These are phyloP conservation scores for Caloenas nicobarica DNA, from an alignment of 2,113 vertebrate species.

Conservation along the genomic window DNA sequence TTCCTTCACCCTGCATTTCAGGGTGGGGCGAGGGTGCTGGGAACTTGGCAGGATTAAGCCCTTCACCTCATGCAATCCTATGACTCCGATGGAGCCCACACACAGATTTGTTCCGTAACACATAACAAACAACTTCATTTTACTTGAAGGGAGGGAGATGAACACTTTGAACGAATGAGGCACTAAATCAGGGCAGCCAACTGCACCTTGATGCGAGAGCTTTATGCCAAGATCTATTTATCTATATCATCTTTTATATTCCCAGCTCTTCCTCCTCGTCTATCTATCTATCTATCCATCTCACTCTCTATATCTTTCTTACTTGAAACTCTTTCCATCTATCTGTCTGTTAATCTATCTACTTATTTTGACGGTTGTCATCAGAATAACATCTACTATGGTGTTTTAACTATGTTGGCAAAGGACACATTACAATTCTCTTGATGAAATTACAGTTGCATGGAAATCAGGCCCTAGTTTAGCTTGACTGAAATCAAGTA, in stretches of 20 bases:
- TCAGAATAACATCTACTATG: background rate
- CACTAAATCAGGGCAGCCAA: slow-evolving; percentile 40
- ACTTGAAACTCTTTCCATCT: slow-evolving; percentile 38
- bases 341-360: slow-evolving; percentile 39
- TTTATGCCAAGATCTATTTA: slow-evolving; percentile 59
- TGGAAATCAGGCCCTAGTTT: background rate
- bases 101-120: slow-evolving; percentile 40
- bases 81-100: slow-evolving; percentile 59
- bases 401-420: slow-evolving; percentile 10
- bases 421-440: background rate
- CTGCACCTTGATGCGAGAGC: slow-evolving; percentile 9
- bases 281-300: slow-evolving; percentile 32
- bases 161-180: slow-evolving; percentile 50
- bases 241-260: slow-evolving; percentile 35
- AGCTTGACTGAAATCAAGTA: background rate
- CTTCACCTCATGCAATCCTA: slow-evolving; percentile 31
- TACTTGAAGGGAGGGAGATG: slow-evolving; percentile 40
- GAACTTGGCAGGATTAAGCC: slow-evolving; percentile 5
- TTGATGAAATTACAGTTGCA: background rate
- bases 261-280: slow-evolving; percentile 50
- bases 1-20: accelerated
- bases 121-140: slow-evolving; percentile 41
- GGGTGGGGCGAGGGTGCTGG: background rate
- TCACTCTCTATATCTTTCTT: background rate
- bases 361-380: slow-evolving; percentile 52